Evolutionary conservation across 2,113 vertebrate genomes (phyloP).

Genomic region (Capreolus pygargus): DNA sequence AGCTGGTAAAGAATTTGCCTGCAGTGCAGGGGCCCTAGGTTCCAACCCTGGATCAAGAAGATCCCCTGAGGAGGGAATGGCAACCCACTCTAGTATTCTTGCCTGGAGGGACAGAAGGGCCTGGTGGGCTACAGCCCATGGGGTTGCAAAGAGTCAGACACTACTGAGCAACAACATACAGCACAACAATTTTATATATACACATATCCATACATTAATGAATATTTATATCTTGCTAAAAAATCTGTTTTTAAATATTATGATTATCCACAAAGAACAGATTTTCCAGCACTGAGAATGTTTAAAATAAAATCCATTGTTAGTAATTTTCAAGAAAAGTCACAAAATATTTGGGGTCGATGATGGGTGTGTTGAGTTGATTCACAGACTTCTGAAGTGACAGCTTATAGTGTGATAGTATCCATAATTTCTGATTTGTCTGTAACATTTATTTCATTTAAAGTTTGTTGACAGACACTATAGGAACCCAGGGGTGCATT

Average conservation of each 20-base stretch:
- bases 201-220: neutral
- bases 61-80: neutral
- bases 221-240: neutral
- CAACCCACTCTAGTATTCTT: neutral
- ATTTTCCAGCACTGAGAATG: neutral
- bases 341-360: neutral
- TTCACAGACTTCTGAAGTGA: neutral
- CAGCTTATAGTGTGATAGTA: neutral
- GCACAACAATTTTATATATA: neutral
- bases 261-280: neutral
- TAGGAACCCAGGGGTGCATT: neutral
- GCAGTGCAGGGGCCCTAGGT: neutral
- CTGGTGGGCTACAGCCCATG: neutral
- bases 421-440: neutral
- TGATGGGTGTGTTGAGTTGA: neutral
- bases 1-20: neutral
- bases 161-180: accelerated
- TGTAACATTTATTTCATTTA: conserved; percentile 19
- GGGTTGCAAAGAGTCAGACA: neutral
- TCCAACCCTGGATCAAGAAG: neutral
- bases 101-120: neutral
- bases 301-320: neutral
- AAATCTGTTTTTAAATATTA: neutral
- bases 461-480: neutral
- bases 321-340: conserved; percentile 13